phyloP scores from a whole-genome alignment of 2,888 invertebrate species.

The Deroplatys truncata region DNA sequence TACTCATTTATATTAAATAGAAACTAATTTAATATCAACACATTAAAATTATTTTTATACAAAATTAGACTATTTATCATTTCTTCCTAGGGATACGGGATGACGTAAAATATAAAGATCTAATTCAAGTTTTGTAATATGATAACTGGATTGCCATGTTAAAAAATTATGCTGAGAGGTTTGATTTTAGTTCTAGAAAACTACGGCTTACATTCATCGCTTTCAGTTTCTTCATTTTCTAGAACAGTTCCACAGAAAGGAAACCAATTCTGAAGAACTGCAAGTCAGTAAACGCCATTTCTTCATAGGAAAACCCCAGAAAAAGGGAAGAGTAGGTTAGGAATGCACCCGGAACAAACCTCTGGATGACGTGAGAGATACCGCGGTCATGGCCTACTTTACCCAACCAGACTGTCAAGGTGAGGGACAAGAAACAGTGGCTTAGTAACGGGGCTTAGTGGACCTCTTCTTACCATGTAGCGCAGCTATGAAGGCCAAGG shows the following conservation, averaged over 20 bases:
- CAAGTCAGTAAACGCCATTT: neutral
- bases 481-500: neutral
- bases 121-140: too few relatives aligned
- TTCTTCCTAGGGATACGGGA: too few relatives aligned
- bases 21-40: too few relatives aligned
- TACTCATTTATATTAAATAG: too few relatives aligned
- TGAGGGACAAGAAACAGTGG: conserved; percentile 1
- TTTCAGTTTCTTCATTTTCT: neutral
- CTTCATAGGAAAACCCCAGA: neutral
- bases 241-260: neutral
- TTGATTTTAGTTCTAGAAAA: too few relatives aligned
- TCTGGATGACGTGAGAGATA: neutral
- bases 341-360: conserved; percentile 12
- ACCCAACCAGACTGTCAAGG: neutral
- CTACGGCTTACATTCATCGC: neutral
- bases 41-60: too few relatives aligned
- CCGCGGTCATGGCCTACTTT: conserved; percentile 4
- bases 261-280: neutral
- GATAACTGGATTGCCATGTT: too few relatives aligned
- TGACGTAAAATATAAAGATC: too few relatives aligned
- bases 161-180: too few relatives aligned
- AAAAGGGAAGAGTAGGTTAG: neutral
- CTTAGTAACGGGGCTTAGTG: conserved; percentile 6
- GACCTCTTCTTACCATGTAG: neutral
- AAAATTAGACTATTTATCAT: too few relatives aligned